A percentile compares a stretch with the other conserved stretches of the same genome.
Evolutionary conservation across 2,888 invertebrate species (phyloP).

Genomic region (Campoplex capitator): DNA sequence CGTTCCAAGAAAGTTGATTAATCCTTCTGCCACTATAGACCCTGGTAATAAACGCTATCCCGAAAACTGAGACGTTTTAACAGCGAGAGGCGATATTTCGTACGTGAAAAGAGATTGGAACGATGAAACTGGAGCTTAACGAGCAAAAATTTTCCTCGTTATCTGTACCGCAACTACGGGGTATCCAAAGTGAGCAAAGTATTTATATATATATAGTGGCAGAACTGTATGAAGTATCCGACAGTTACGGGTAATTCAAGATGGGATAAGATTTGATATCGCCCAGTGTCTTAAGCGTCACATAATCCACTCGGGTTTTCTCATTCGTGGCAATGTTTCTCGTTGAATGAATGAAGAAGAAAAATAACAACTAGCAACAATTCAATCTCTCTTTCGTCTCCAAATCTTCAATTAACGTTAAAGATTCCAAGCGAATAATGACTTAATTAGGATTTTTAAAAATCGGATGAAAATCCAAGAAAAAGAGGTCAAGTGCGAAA

Average conservation of each 20-base stretch:
- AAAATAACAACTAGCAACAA: not conserved
- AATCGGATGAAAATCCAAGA: not conserved
- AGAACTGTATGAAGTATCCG: constrained; percentile 75
- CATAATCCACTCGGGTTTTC: constrained; percentile 55
- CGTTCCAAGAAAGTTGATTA: constrained; percentile 17
- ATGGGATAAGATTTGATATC: constrained; percentile 16
- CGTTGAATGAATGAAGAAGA: not conserved
- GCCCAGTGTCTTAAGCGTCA: not conserved
- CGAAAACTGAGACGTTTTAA: constrained; percentile 39
- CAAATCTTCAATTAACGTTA: not conserved
- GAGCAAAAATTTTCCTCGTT: constrained; percentile 78
- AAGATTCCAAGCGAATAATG: too few relatives aligned
- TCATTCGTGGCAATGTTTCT: constrained; percentile 1
- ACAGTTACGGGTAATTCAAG: constrained; percentile 76
- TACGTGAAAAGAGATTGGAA: constrained; percentile 13
- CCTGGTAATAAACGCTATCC: constrained; percentile 41
- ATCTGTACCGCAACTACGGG: constrained; percentile 61
- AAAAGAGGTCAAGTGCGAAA: not conserved
- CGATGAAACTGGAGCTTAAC: constrained; percentile 73
- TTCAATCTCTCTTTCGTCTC: not conserved
- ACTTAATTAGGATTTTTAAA: not conserved
- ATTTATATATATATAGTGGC: constrained; percentile 41
- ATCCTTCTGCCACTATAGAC: not conserved
- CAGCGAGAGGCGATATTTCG: constrained; percentile 25
- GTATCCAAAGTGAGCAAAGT: not conserved